Evolutionary conservation across 2,797 vertebrate genomes (phyloP), one percentile per base, ranked within the genome.

Genomic region (Pipistrellus pipistrellus): DNA sequence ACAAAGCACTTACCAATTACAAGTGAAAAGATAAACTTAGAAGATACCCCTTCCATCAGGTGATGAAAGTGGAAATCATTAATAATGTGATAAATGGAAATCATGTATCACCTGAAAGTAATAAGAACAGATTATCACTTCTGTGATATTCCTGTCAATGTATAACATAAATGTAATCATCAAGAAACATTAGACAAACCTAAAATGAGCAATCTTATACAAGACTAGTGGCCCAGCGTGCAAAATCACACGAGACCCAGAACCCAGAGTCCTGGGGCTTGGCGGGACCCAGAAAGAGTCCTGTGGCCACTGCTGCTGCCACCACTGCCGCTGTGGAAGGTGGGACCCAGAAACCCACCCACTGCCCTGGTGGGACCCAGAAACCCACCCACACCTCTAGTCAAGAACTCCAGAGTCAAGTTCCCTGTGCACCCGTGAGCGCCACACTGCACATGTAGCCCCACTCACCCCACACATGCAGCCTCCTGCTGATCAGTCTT

Each of bases 351-450:
- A 23, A 55, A 55, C 53, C 53, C 6, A 14, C 59, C 27, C 27
- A 59, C 2, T 7, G 8, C 53, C 53, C 3, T 21, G 23, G 55
- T 57, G 55, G 23, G 23, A 25, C 55, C 55, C 55, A 57, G 55
- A 23, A 55, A 55, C 20, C 53, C 6, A 14, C 59, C 27, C 27
- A 59, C 2, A 4, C 59, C 59, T 62, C 25, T 6, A 6, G 2
- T 62, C 59, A 62, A 62, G 59, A 27, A 30, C 59, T 62, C 27
- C 59, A 62, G 5, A 30, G 59, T 30, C 27, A 62, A 62, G 27
- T 0, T 30, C 59, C 59, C 27, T 30, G 12, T 1, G 12, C 6
- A 30, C 59, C 12, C 2, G 0, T 3, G 25, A 2, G 0, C 5
- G 12, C 59, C 59, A 30, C 27, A 6, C 25, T 6, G 4, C 27